Evolutionary conservation across 1,140 invertebrate genomes (phyloP).

Genomic region (Mya arenaria): DNA sequence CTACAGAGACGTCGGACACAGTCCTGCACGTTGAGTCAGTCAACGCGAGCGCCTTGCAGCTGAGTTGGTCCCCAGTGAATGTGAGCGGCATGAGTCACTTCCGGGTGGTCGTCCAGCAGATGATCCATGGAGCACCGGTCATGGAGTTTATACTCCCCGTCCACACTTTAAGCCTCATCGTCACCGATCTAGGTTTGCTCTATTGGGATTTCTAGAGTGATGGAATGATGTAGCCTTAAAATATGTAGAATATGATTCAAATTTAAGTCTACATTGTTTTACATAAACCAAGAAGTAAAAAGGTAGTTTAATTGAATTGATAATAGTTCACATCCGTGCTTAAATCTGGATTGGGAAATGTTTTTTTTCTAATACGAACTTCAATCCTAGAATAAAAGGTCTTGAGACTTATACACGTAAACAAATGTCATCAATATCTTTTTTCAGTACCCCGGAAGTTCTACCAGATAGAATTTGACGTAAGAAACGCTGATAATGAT

Average conservation of each 20-base stretch:
- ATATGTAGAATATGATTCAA: too few species aligned
- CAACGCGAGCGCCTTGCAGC: constrained; percentile 8
- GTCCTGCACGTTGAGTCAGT: constrained; percentile 5
- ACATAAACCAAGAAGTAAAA: too few species aligned
- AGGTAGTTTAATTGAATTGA: too few species aligned
- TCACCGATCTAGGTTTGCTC: constrained; percentile 15
- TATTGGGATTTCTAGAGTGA: not conserved
- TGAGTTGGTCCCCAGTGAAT: constrained; percentile 8
- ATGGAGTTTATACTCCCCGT: constrained; percentile 12
- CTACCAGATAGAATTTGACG: constrained; percentile 43
- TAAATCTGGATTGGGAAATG: too few species aligned
- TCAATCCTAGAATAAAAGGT: too few species aligned
- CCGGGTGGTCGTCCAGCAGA: constrained; percentile 3
- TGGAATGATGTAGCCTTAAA: not conserved
- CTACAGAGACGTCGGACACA: not conserved
- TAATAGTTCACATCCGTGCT: too few species aligned
- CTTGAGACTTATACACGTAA: too few species aligned
- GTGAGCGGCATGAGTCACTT: not conserved
- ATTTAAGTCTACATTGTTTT: too few species aligned
- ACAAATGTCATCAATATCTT: too few species aligned
- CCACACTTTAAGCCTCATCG: not conserved
- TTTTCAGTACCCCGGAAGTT: constrained; percentile 6
- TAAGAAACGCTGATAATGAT: not conserved
- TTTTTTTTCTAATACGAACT: too few species aligned
- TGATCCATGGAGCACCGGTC: constrained; percentile 4